Percentiles rank a stretch among this genome's conserved stretches.
phyloP scores from a whole-genome alignment of 2,888 invertebrate genomes.

The Cephus nigrinus region DNA sequence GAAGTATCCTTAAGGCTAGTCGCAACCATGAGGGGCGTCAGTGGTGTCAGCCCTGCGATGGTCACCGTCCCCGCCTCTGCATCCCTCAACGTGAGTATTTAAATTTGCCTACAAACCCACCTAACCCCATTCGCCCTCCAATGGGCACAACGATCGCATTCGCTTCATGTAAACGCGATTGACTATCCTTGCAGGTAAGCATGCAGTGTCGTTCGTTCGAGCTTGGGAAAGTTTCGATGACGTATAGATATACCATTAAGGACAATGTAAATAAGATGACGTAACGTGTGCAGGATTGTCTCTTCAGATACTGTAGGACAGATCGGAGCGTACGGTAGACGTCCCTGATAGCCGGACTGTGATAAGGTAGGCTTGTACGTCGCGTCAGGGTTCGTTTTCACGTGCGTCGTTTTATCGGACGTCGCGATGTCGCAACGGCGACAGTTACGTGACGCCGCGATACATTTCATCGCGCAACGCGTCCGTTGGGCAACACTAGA shows the following conservation, averaged over 20 bases:
- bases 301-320: not conserved
- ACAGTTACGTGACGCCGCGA: constrained; percentile 4
- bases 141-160: not conserved
- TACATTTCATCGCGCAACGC: constrained; percentile 6
- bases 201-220: not conserved
- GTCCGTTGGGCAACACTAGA: not conserved
- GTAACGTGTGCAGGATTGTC: not conserved
- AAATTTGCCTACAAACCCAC: constrained; percentile 7
- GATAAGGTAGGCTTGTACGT: not conserved
- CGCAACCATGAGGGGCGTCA: constrained; percentile 50
- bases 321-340: not conserved
- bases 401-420: not conserved
- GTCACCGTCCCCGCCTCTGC: constrained; percentile 54
- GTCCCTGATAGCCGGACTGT: not conserved
- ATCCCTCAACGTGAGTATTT: constrained; percentile 52
- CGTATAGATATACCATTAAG: not conserved
- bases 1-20: not conserved
- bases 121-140: constrained; percentile 31
- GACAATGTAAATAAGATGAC: not conserved
- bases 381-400: not conserved
- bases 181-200: not conserved
- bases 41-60: constrained; percentile 45
- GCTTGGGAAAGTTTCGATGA: not conserved
- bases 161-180: not conserved
- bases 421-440: constrained; percentile 4